Base-by-base conservation (phyloP, 2,888 invertebrate genomes). In the Brassicogethes aeneus region DNA sequence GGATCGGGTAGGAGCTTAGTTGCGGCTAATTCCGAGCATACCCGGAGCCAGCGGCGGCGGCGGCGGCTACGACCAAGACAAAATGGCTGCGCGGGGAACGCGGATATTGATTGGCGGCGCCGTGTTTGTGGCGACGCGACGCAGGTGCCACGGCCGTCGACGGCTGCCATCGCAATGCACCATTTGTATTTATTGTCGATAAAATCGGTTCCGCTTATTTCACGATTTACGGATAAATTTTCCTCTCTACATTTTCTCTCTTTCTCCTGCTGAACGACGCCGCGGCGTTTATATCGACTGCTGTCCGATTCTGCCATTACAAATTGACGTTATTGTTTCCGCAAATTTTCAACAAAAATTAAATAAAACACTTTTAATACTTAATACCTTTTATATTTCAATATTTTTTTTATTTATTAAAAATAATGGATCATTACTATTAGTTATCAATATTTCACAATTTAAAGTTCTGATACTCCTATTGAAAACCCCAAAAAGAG, bases 21-120 rank as follows among this genome's bases (percentile, higher is more conserved):
- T 54, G 59, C 47, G 56, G 58, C 57, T 59, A 57, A 61, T 60
- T 61, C 56, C 55, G 50, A 54, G 57, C 51, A 7, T 7, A 10
- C 5, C 23, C 23, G 23, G 23, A 23, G 23, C 14, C 32, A 7
- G 23, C 23, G 23, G 23, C 23, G 23, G 23, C 23, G 23, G 23
- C 23, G 62, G 62, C 61, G 61, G 59, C 61, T n/a, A n/a, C n/a
- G n/a, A n/a, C n/a, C n/a, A 65, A 66, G 67, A 68, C 68, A 68
- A 68, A 67, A 68, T 68, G 68, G 68, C 68, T 61, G 68, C 61
- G 64, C 59, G 55, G 64, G 61, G 64, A 59, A 58, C 56, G 58
- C 61, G 8, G 14, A 32, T 65, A 65, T 65, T 62, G 67, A 66
- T 66, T 66, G 66, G 63, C 60, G 52, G 54, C 48, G 39, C 23